Percentiles rank a stretch among this genome's conserved stretches.
Conservation (phyloP, 2,888 invertebrate genomes). For the Camptogramma bilineatum region DNA sequence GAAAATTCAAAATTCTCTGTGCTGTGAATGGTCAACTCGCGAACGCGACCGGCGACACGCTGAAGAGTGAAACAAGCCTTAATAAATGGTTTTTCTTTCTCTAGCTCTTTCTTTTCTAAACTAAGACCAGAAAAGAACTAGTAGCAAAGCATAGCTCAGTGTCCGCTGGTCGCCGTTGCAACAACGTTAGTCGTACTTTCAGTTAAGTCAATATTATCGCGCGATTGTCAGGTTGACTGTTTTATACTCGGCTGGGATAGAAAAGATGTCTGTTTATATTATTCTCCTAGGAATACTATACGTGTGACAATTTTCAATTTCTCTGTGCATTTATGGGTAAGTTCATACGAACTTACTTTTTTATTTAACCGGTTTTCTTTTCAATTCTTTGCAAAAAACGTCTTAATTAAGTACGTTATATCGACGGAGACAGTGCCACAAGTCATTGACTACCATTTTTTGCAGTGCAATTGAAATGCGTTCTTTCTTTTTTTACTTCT, state of each 20-base stretch:
- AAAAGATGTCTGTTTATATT: not conserved
- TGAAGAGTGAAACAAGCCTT: too few species aligned
- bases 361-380: too few species aligned
- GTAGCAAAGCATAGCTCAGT: conserved; percentile 5
- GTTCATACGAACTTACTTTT: too few species aligned
- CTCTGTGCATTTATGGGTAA: not conserved
- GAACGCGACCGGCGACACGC: too few species aligned
- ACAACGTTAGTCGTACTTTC: not conserved
- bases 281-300: not conserved
- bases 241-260: conserved; percentile 7
- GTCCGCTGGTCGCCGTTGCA: conserved; percentile 1
- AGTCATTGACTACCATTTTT: conserved; percentile 9
- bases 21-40: too few species aligned
- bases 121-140: too few species aligned
- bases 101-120: too few species aligned
- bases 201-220: conserved; percentile 23
- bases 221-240: conserved; percentile 14
- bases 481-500: not conserved
- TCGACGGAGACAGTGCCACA: not conserved
- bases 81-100: too few species aligned
- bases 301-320: not conserved
- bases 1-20: too few species aligned
- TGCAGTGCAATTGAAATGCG: not conserved
- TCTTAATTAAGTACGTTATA: not conserved
- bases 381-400: not conserved